Evolutionary conservation across 2,797 vertebrate genomes (phyloP), one percentile per base, ranked within the genome.

Genomic region (Sebastes elongatus): DNA sequence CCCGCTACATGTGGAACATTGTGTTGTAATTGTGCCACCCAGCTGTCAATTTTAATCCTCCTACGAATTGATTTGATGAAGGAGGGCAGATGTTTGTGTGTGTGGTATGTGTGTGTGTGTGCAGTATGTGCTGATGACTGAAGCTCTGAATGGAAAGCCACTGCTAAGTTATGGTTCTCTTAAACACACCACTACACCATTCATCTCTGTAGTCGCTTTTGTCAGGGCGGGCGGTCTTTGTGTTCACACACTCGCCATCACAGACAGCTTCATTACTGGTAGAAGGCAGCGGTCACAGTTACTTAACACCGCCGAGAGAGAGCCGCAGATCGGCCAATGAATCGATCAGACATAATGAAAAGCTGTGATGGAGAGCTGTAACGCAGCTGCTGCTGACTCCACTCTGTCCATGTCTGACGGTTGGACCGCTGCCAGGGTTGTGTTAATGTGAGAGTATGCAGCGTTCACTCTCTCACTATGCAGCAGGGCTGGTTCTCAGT

Each of bases 41-140:
- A 89, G 93, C 93, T 94, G 93, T 91, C 91, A 85, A 86, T 86
- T 79, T 71, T 83, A 92, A 94, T 94, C 92, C 94, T 55, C 71
- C 86, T 72, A 53, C 6, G 74, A 82, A 65, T 3, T 78, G 80
- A 66, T 79, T 30, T 91, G 91, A 94, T 89, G 86, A 84, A 82
- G 76, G 71, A 55, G 57, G 87, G 88, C 94, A 94, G 90, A 93
- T 95, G 94, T 87, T 83, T 78, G 70, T 71, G 71, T 77, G 61
- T 81, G 77, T 71, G 62, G 22, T 35, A 0, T 30, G 18, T n/a
- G 52, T 55, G 35, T 46, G 27, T 30, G 18, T n/a, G 52, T 49
- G 35, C 64, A 42, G 65, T 59, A 16, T 63, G 32, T 42, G 18
- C 56, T 71, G 57, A 33, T 70, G 72, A 82, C 78, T 78, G 67